phyloP scores from a whole-genome alignment of 2,113 vertebrate species.

The Phalacrocorax aristotelis region DNA sequence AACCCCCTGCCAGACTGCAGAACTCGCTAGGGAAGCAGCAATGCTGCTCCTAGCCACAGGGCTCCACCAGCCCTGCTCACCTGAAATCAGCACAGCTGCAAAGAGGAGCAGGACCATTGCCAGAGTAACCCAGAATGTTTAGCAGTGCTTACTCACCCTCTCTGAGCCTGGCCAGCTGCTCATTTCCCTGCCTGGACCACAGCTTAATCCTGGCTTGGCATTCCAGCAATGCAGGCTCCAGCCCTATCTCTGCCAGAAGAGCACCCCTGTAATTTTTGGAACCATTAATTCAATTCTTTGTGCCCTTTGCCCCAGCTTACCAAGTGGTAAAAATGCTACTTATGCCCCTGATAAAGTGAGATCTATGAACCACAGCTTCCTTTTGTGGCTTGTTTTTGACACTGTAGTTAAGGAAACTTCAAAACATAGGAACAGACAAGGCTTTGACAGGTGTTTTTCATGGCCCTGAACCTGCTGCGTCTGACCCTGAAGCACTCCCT shows the following conservation, averaged over 20 bases:
- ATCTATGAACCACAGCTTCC: background rate
- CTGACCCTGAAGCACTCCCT: background rate
- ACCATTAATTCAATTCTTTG: background rate
- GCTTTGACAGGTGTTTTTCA: background rate
- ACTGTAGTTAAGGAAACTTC: background rate
- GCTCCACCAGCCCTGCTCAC: background rate
- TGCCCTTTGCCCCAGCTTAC: background rate
- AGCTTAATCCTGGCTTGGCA: background rate
- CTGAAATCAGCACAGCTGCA: background rate
- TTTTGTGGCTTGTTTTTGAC: background rate
- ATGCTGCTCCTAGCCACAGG: background rate
- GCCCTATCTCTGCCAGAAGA: background rate
- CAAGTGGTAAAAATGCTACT: background rate
- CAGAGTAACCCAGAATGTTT: background rate
- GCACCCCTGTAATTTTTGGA: background rate
- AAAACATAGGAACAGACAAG: background rate
- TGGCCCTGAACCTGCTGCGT: background rate
- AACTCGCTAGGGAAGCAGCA: background rate
- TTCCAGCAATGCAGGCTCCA: background rate
- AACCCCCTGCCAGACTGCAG: accelerated
- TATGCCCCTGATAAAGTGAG: background rate
- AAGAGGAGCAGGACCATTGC: background rate
- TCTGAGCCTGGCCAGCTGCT: background rate
- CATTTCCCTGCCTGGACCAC: background rate
- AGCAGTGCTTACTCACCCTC: background rate